phyloP scores from a whole-genome alignment of 1,140 invertebrate genomes.

The Leptonema lineaticorne region DNA sequence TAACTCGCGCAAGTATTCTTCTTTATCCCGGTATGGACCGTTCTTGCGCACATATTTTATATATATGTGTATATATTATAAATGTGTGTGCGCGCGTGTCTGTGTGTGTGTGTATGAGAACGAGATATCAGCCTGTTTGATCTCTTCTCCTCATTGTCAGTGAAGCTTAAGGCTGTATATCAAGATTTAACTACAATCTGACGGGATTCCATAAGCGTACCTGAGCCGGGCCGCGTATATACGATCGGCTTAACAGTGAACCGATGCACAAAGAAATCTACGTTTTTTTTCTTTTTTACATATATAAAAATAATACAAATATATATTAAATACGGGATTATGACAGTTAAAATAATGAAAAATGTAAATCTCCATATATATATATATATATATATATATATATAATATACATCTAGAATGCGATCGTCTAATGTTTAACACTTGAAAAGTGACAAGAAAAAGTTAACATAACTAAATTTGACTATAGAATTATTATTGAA shows the following conservation, averaged over 20 bases:
- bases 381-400: too few species aligned
- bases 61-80: not conserved
- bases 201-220: slow-evolving; percentile 41
- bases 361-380: too few species aligned
- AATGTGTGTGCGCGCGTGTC: not conserved
- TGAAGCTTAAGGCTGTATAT: slow-evolving; percentile 42
- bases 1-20: slow-evolving; percentile 17
- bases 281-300: not conserved
- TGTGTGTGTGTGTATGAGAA: not conserved
- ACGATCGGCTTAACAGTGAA: not conserved
- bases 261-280: not conserved
- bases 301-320: not conserved
- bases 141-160: slow-evolving; percentile 42
- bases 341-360: too few species aligned
- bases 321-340: not conserved
- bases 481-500: too few species aligned
- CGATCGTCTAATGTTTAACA: too few species aligned
- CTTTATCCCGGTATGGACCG: slow-evolving; percentile 10
- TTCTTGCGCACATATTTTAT: not conserved
- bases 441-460: too few species aligned
- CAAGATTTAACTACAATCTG: slow-evolving; percentile 43
- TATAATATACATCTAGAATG: too few species aligned
- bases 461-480: too few species aligned
- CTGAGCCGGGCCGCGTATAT: slow-evolving; percentile 12
- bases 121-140: slow-evolving; percentile 40